phyloP scores from a whole-genome alignment of 1,140 invertebrate species.

The Lepidurus arcticus region DNA sequence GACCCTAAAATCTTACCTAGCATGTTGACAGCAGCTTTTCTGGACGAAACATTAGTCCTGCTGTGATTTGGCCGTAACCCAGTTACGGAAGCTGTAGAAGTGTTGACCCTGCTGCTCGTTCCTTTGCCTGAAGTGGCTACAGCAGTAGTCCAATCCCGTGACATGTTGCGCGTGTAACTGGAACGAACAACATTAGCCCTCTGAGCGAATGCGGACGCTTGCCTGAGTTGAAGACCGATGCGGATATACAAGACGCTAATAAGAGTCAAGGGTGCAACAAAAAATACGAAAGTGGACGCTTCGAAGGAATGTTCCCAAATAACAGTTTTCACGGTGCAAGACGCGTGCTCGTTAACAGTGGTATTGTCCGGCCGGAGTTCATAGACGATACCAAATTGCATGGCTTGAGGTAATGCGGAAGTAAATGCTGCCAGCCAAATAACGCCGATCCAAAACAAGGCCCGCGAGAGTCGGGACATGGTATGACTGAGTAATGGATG shows the following conservation, averaged over 20 bases:
- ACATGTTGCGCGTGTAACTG: background rate
- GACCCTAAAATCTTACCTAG: background rate
- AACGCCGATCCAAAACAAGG: constrained; percentile 52
- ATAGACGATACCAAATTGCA: constrained; percentile 39
- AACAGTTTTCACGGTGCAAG: background rate
- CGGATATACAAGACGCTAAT: constrained; percentile 78
- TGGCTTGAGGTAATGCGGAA: constrained; percentile 65
- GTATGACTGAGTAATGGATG: constrained; percentile 83
- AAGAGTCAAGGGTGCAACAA: constrained; percentile 63
- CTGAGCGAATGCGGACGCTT: constrained; percentile 48
- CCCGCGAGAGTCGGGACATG: constrained; percentile 63
- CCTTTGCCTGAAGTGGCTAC: background rate
- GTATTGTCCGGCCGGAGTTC: background rate
- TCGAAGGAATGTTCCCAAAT: constrained; percentile 9
- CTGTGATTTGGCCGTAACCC: background rate
- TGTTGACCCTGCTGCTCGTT: background rate
- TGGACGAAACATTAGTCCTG: background rate
- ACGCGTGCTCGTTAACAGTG: background rate
- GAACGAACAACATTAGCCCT: background rate
- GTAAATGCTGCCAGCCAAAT: constrained; percentile 56
- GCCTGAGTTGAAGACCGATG: constrained; percentile 67
- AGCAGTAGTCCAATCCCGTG: background rate
- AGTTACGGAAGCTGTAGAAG: background rate
- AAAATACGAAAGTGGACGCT: constrained; percentile 1
- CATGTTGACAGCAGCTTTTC: background rate